These are phyloP conservation scores for Ptychoptera contaminata DNA, from an alignment of 2,888 invertebrate genomes.

Conservation along the genomic window DNA sequence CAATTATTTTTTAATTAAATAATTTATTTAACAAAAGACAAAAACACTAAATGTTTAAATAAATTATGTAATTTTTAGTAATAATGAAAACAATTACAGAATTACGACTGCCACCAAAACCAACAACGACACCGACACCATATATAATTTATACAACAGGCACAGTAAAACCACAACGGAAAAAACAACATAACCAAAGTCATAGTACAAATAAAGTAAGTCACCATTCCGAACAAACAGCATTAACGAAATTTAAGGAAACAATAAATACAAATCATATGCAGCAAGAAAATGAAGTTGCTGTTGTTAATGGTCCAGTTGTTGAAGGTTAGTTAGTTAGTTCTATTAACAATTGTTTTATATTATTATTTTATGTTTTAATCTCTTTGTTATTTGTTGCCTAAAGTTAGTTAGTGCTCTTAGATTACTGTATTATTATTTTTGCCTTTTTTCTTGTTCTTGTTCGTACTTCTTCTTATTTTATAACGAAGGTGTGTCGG, in stretches of 20 bases:
- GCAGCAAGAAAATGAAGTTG: slow-evolving; percentile 21
- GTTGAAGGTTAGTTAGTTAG: slow-evolving; percentile 15
- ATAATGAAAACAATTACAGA: slow-evolving; percentile 16
- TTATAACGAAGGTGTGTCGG: no score
- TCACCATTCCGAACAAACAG: slow-evolving; percentile 9
- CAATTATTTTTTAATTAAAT: no score
- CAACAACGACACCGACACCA: slow-evolving; percentile 27
- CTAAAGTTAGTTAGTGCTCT: no score
- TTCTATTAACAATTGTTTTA: neutral
- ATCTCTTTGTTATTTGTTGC: no score
- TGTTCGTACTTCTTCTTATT: no score
- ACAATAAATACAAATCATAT: slow-evolving; percentile 27
- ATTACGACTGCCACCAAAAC: slow-evolving; percentile 28
- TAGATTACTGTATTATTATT: no score
- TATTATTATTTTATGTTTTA: neutral
- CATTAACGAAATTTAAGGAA: slow-evolving; percentile 21
- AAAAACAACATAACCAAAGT: slow-evolving; percentile 20
- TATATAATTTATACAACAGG: slow-evolving; percentile 21
- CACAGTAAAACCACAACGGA: slow-evolving; percentile 22
- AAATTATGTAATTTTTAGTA: no score
- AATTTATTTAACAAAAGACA: neutral
- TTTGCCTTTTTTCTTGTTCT: no score
- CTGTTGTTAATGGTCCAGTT: slow-evolving; percentile 13
- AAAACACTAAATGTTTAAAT: no score
- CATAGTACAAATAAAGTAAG: slow-evolving; percentile 30